Base-by-base conservation (phyloP, 2,113 vertebrate species). In the Bolborhynchus lineola region DNA sequence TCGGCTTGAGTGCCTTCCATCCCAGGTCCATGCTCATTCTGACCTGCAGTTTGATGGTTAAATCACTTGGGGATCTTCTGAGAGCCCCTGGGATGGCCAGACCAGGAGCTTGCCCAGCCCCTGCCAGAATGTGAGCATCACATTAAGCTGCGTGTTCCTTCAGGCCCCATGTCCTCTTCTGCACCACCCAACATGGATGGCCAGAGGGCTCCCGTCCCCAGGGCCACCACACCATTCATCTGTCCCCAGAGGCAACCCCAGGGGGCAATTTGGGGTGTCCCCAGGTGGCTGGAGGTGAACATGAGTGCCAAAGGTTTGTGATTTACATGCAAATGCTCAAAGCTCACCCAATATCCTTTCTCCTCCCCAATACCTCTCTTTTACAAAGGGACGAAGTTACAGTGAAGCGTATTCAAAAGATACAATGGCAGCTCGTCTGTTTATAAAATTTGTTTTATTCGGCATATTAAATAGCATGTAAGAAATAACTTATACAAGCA, bases 361-460 rank as follows among this genome's bases (percentile, higher is more conserved):
- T 67, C 20, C 9, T 18, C 5, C 7, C 2, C n/a, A 20, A 0
- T 6, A 69, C 50, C 24, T 57, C 4, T 0, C 37, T 75, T 70
- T 59, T 52, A 44, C 3, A 6, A 50, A 70, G 49, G 49, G n/a
- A 28, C 13, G 26, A 13, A 17, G 18, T 24, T 39, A 23, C 3
- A 63, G 24, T 37, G 62, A 84, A 59, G 9, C 1, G 0, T 1
- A 24, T 15, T n/a, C 31, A 29, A 89, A 80, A 31, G 11, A 25
- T 1, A 2, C 0, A 6, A 39, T 17, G 37, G 37, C 47, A 33
- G 28, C 23, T 75, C 37, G 17, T 79, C 41, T 19, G 9, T 23
- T 77, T 53, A 11, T 11, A 4, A 10, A 28, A 46, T 39, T 21
- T 26, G 1, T 19, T 95, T 95, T 41, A 64, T 71, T 82, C 87